Base-by-base conservation (phyloP, 1,140 invertebrate genomes). In the Monochamus saltuarius region DNA sequence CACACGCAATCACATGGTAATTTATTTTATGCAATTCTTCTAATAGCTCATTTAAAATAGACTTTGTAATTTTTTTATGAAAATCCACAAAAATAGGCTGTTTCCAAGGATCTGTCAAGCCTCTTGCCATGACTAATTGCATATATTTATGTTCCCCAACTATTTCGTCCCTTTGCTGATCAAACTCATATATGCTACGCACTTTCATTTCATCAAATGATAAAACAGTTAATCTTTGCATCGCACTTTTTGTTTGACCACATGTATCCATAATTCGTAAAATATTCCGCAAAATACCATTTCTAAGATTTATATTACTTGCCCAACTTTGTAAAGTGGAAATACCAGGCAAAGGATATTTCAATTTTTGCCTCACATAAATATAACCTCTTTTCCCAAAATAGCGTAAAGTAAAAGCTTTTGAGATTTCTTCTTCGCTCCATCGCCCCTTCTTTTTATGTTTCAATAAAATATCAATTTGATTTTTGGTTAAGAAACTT, bases 91-190 rank as follows among this genome's bases (percentile, higher is more conserved):
- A 75, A 9, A 75, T 60, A 2, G 59, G 67, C 46, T 77, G 76
- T 47, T 75, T 73, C 74, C 73, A 77, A 16, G 68, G 53, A n/a
- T 40, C 52, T 49, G 68, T 68, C 8, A 77, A 47, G 35, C 74
- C 70, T 58, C 69, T 57, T 8, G 66, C 67, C 54, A 77, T 69
- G 9, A 72, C 53, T n/a, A 71, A 67, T 60, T 77, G 72, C 66
- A 76, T 68, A 29, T 69, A 54, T 39, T 35, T 47, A 54, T 74
- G 60, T 17, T 71, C 64, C 19, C 74, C 74, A n/a, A 78, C 29
- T 10, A 78, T 57, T 68, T 73, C 58, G 35, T 74, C 72, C 45
- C 65, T 59, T 17, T 64, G 49, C 35, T 63, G 47, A 39, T 76
- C 64, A 61, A 75, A 77, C 59, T 77, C 73, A 22, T 72, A 72